These are phyloP conservation scores for Etheostoma nigrum DNA, from an alignment of 2,797 vertebrate species.

Conservation along the genomic window DNA sequence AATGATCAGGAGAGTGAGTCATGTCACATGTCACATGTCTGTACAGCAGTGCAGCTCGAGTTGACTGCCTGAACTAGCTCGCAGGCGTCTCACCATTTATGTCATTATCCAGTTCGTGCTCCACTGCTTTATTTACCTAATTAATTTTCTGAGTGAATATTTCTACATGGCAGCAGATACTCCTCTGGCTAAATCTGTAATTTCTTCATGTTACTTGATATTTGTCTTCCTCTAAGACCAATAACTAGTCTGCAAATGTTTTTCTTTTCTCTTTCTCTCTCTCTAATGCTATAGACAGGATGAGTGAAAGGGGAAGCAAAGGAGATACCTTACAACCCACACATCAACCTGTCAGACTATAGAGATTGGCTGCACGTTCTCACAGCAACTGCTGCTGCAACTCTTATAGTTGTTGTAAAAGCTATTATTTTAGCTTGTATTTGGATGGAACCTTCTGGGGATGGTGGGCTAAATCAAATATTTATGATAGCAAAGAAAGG, in stretches of 20 bases:
- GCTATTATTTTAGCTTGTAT: constrained; percentile 67
- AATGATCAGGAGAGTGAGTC: too few relatives aligned
- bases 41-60: too few relatives aligned
- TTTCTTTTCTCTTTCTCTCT: not conserved
- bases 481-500: constrained; percentile 75
- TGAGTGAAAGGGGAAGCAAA: constrained; percentile 9
- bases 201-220: not conserved
- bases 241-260: not conserved
- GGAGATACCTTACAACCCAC: constrained; percentile 7
- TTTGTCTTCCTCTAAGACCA: constrained; percentile 2
- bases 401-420: constrained; percentile 59
- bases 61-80: too few relatives aligned
- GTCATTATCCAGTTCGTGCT: constrained; percentile 8
- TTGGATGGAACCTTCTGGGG: constrained; percentile 70
- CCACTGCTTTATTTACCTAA: not conserved
- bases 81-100: not conserved
- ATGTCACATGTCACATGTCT: too few relatives aligned
- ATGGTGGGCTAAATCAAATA: constrained; percentile 73
- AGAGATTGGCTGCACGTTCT: constrained; percentile 40
- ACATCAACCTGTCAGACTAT: constrained; percentile 18
- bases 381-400: constrained; percentile 19
- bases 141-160: constrained; percentile 3
- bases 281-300: not conserved
- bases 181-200: not conserved
- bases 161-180: not conserved